Evolutionary conservation across 2,888 invertebrate species (phyloP), one percentile per base, ranked within the genome.

Genomic region (Diogma glabrata): DNA sequence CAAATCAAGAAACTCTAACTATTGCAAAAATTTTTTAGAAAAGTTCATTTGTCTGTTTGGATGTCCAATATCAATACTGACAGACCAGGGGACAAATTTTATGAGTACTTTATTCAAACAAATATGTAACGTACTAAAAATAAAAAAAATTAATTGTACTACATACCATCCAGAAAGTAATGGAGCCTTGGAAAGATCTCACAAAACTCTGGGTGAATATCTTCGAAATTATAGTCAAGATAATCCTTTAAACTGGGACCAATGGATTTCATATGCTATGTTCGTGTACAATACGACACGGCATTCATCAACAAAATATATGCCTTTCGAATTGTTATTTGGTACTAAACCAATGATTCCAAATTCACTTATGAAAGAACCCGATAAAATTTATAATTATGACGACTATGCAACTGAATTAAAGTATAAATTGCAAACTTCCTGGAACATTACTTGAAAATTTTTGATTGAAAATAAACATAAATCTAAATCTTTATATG

Each of bases 241-340:
- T n/a, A n/a, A n/a, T n/a, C n/a, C n/a, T n/a, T n/a, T n/a, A n/a
- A n/a, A n/a, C n/a, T n/a, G n/a, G n/a, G n/a, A n/a, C n/a, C n/a
- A n/a, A n/a, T n/a, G n/a, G n/a, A n/a, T n/a, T n/a, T n/a, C n/a
- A n/a, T n/a, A n/a, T n/a, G n/a, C n/a, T n/a, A n/a, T n/a, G n/a
- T n/a, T n/a, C n/a, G n/a, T n/a, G n/a, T n/a, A n/a, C n/a, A n/a
- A n/a, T n/a, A 59, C 60, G 22, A 55, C 54, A 6, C 50, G 58
- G 4, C 66, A 67, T 49, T 54, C 57, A 20, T 60, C 63, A 1
- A 66, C 65, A 4, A 55, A 60, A 7, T 64, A 57, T 46, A 60
- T 63, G 1, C 66, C 65, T 2, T 63, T 58, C 24, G 67, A 67
- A 56, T 51, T 67, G 30, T 2, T 67, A 2, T 67, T 63, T 52